phyloP scores from a whole-genome alignment of 2,888 invertebrate species.

The Omphaloscelis lunosa region DNA sequence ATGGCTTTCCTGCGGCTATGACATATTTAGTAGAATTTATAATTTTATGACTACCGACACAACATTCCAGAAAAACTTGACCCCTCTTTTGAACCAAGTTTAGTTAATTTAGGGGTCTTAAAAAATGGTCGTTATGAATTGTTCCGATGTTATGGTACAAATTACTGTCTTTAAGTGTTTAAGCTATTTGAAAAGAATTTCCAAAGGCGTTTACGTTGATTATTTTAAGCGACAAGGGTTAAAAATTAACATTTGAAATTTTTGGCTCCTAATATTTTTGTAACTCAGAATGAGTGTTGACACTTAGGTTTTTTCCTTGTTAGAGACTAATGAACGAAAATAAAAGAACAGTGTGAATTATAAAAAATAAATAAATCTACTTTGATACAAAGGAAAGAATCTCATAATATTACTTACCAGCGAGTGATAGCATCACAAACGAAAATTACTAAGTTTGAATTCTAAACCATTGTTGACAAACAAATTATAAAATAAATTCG shows the following conservation, averaged over 20 bases:
- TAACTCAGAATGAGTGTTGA: slow-evolving; percentile 4
- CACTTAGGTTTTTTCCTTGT: background rate
- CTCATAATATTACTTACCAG: too few species aligned
- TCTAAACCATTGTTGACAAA: background rate
- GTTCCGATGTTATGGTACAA: slow-evolving; percentile 73
- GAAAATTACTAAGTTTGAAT: background rate
- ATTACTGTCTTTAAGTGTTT: slow-evolving; percentile 81
- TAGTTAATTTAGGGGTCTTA: background rate
- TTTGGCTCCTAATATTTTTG: slow-evolving; percentile 47
- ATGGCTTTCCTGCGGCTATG: slow-evolving; percentile 80
- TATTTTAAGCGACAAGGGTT: slow-evolving; percentile 72
- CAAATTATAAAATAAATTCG: background rate
- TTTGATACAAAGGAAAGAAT: too few species aligned
- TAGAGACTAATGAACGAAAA: background rate
- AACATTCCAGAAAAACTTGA: slow-evolving; percentile 52
- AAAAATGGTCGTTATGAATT: slow-evolving; percentile 47
- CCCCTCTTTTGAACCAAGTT: background rate
- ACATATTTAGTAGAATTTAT: slow-evolving; percentile 78
- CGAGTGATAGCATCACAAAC: too few species aligned
- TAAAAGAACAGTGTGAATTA: background rate
- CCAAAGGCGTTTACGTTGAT: slow-evolving; percentile 68
- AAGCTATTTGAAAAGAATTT: slow-evolving; percentile 81
- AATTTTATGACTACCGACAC: slow-evolving; percentile 80
- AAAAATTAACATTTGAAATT: slow-evolving; percentile 72
- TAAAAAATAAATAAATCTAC: too few species aligned